phyloP scores from a whole-genome alignment of 2,888 invertebrate genomes.

The Apamea sordens region DNA sequence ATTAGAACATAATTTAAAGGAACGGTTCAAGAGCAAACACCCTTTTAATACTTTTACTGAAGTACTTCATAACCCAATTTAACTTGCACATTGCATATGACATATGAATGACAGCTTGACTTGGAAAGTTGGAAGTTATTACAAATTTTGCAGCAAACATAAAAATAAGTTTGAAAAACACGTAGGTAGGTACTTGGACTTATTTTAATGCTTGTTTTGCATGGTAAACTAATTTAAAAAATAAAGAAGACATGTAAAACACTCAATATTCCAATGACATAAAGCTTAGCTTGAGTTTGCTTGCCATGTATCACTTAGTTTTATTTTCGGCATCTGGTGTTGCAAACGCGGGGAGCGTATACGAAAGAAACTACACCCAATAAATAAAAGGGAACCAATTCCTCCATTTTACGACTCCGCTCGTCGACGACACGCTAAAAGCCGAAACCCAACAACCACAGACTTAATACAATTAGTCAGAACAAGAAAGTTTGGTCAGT shows the following conservation, averaged over 20 bases:
- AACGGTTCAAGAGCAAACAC: constrained; percentile 9
- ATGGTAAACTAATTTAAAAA: neutral
- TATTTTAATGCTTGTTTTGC: neutral
- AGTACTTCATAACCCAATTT: constrained; percentile 49
- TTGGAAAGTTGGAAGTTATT: constrained; percentile 43
- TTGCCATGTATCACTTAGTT: neutral
- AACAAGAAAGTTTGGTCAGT: constrained; percentile 57
- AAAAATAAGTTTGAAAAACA: neutral
- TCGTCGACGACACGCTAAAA: constrained; percentile 56
- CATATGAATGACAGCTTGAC: constrained; percentile 47
- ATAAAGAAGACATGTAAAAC: neutral
- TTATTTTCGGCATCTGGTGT: neutral
- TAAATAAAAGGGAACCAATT: constrained; percentile 45
- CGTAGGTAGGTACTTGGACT: neutral
- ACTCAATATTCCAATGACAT: neutral
- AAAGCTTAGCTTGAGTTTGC: neutral
- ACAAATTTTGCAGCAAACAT: constrained; percentile 35
- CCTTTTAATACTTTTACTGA: constrained; percentile 23
- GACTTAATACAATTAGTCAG: constrained; percentile 70
- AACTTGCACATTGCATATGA: constrained; percentile 56
- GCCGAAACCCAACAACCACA: constrained; percentile 63
- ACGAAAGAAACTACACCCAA: constrained; percentile 40
- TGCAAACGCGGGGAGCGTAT: too few species aligned
- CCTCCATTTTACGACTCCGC: constrained; percentile 51
- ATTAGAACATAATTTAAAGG: constrained; percentile 11